Evolutionary conservation across 2,113 vertebrate genomes (phyloP).

Genomic region (Noctilio leporinus): DNA sequence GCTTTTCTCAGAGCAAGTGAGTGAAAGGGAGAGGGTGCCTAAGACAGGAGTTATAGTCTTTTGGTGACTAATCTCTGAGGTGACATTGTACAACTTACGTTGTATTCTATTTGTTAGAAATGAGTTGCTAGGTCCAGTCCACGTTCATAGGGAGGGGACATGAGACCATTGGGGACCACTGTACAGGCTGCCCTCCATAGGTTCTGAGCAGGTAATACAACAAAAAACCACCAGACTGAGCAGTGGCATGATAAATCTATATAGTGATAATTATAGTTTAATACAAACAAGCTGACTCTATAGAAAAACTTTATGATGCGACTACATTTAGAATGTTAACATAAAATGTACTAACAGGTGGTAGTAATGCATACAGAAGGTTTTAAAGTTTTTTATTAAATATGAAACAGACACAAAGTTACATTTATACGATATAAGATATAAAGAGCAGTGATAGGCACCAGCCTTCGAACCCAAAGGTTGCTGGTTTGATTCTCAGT

Average conservation of each 20-base stretch:
- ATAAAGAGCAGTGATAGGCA: not conserved
- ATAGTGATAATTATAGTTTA: not conserved
- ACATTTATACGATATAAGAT: not conserved
- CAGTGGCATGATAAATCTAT: not conserved
- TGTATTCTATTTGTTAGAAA: not conserved
- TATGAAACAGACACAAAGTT: not conserved
- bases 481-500: too few relatives aligned
- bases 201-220: not conserved
- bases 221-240: not conserved
- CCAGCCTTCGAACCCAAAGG: too few relatives aligned
- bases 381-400: constrained; percentile 11
- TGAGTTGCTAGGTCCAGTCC: not conserved
- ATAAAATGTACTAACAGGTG: constrained; percentile 27
- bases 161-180: not conserved
- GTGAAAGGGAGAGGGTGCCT: not conserved
- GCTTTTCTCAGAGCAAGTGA: not conserved
- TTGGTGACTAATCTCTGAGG: not conserved
- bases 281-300: not conserved
- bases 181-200: not conserved
- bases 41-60: not conserved
- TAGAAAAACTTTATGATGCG: not conserved
- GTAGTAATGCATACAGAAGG: not conserved
- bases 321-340: not conserved
- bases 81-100: not conserved
- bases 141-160: not conserved